Evolutionary conservation across 2,888 invertebrate species (phyloP), one percentile per base, ranked within the genome.

Genomic region (Nebria brevicollis): DNA sequence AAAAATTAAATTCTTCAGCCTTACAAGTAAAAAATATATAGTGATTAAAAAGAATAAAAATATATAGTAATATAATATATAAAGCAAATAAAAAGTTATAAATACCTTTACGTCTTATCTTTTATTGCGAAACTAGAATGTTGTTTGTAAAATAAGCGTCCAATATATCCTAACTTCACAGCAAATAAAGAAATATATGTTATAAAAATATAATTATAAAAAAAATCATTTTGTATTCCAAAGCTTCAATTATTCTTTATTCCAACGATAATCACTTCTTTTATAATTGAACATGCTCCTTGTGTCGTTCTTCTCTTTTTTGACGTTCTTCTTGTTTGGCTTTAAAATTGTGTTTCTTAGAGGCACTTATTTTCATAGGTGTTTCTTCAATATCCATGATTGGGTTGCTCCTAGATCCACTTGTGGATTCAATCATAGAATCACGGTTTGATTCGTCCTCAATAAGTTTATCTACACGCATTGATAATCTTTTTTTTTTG

Each of bases 241-340:
- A 66, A 7, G 25, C 68, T 66, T 66, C 68, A 10, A 66, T 66
- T 66, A 1, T 66, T 66, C 68, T 66, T 66, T 13, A 13, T 66
- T 66, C 68, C 11, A 66, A 13, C 7, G 25, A 6, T 66, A 66
- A 13, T 1, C 68, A 10, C 13, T 66, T 8, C 11, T 66, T 66
- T 66, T 66, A 6, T 15, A 66, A 25, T 6, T 7, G 15, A 66
- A 66, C 68, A 6, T 1, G 6, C 11, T 66, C 68, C 7, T 66
- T 66, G 11, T 66, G 68, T 1, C 68, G 5, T 13, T 25, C 20
- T 25, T 66, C 68, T 66, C 1, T 66, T 2, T 66, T 13, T 66
- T 13, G 6, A 10, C 68, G 5, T 25, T 6, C 68, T 25, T 66
- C 10, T 66, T 66, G 6, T 66, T 66, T 66, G 1, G 1, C 1